Base-by-base conservation (phyloP, 1,140 invertebrate genomes). In the Ceratosolen fusciceps region DNA sequence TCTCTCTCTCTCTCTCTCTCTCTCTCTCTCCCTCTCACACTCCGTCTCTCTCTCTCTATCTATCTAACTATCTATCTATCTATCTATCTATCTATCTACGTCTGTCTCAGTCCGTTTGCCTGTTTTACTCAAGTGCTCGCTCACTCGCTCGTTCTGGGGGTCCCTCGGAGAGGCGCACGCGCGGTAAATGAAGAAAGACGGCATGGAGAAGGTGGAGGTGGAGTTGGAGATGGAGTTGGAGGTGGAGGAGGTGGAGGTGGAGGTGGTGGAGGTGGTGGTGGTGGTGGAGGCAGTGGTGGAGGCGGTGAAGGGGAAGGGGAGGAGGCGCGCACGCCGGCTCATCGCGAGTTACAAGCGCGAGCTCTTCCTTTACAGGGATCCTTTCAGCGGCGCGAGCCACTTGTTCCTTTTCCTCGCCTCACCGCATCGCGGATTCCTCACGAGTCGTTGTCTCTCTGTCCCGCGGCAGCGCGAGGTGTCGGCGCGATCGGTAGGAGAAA, bases 161-260 rank as follows among this genome's bases (percentile, higher is more conserved):
- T n/a, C 54, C 8, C 43, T 70, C 8, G 29, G 83, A 80, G 37
- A 54, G 14, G 24, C 24, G 67, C 21, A 14, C 43, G 24, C 39
- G 21, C 80, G 83, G 82, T 74, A 81, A 79, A 83, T 83, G 54
- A 77, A 75, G 67, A 79, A n/a, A n/a, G n/a, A n/a, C n/a, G n/a
- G n/a, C n/a, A n/a, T n/a, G n/a, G n/a, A n/a, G n/a, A n/a, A n/a
- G n/a, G n/a, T n/a, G n/a, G n/a, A n/a, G n/a, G n/a, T n/a, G n/a
- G n/a, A n/a, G n/a, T n/a, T n/a, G n/a, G n/a, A n/a, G n/a, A n/a
- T n/a, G n/a, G n/a, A n/a, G n/a, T n/a, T n/a, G n/a, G n/a, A n/a
- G n/a, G n/a, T n/a, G n/a, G n/a, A n/a, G n/a, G n/a, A n/a, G n/a
- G n/a, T n/a, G n/a, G n/a, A n/a, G n/a, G n/a, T n/a, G n/a, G n/a